Base-by-base conservation (phyloP, 23 tunicate species). In the Trididemnum miniatum region DNA sequence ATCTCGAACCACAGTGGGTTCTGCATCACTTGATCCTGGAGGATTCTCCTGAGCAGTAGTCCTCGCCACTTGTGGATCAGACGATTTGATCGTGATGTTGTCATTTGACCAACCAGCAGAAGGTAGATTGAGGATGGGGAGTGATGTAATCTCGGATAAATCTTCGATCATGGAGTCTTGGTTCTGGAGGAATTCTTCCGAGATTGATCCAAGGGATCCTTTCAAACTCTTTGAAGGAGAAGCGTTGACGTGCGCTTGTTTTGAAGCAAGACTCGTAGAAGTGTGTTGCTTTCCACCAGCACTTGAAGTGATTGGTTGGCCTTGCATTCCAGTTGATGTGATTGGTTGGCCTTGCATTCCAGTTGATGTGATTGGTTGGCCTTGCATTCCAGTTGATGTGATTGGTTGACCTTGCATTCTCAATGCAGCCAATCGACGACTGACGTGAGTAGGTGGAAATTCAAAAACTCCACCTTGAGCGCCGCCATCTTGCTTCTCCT, bases 381-480 rank as follows among this genome's bases (percentile, higher is more conserved):
- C 97, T 71, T 86, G 84, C 81, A 85, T 33, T n/a, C 90, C n/a
- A 2, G 22, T 32, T 18, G n/a, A 12, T 62, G 67, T 62, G 29
- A 62, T n/a, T 4, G 29, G 27, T 62, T 20, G 96, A 0, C 97
- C 97, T 71, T 86, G 84, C 81, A 85, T 33, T n/a, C 90, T 67
- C 18, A 91, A 59, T 0, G 97, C 97, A n/a, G 97, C 97, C 65
- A 84, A 5, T 1, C 97, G 76, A 0, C 97, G 66, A 57, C 90
- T 85, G 0, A 81, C 76, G 66, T 82, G 87, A 0, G 97, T 66
- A 2, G 97, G 97, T 0, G 97, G 97, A 76, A 91, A 91, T 0
- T 38, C 76, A 40, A 91, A 91, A 32, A 91, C 80, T 0, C 72
- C 76, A n/a, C 81, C 71, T 0, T 77, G 40, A 26, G 31, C 77